These are phyloP conservation scores for Gallinago undulata DNA, from an alignment of 2,113 vertebrate species.

Conservation along the genomic window DNA sequence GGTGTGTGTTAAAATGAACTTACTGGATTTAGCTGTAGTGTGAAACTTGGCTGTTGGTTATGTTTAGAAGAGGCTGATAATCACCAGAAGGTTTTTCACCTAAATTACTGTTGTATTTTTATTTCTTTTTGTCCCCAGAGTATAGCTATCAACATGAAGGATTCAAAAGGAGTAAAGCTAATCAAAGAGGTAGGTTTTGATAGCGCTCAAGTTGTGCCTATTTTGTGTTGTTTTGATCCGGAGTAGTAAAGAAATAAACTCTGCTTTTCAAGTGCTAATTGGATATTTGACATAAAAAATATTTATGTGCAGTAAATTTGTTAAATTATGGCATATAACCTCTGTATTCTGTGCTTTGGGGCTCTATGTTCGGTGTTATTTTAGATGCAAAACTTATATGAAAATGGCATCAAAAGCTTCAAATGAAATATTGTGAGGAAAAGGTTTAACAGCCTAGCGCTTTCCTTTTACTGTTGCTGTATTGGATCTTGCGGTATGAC, in stretches of 20 bases:
- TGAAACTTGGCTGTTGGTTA: neutral
- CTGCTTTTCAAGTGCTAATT: neutral
- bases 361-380: neutral
- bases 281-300: neutral
- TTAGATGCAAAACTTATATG: neutral
- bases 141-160: conserved; percentile 89
- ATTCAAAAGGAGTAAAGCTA: conserved; percentile 82
- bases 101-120: neutral
- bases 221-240: neutral
- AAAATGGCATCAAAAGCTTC: neutral
- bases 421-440: neutral
- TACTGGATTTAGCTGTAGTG: neutral
- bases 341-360: neutral
- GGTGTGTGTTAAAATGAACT: neutral
- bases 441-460: neutral
- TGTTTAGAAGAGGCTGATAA: neutral
- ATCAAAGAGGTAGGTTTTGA: conserved; percentile 82
- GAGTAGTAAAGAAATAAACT: neutral
- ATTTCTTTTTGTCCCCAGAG: conserved; percentile 79
- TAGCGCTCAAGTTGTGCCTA: neutral
- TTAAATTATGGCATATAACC: neutral
- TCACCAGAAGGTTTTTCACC: neutral
- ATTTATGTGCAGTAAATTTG: neutral
- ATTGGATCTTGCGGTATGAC: neutral
- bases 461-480: neutral